A percentile compares a stretch with the other conserved stretches of the same genome.
Evolutionary conservation across 2,888 invertebrate species (phyloP).

Genomic region (Drosophila nigritarsus): DNA sequence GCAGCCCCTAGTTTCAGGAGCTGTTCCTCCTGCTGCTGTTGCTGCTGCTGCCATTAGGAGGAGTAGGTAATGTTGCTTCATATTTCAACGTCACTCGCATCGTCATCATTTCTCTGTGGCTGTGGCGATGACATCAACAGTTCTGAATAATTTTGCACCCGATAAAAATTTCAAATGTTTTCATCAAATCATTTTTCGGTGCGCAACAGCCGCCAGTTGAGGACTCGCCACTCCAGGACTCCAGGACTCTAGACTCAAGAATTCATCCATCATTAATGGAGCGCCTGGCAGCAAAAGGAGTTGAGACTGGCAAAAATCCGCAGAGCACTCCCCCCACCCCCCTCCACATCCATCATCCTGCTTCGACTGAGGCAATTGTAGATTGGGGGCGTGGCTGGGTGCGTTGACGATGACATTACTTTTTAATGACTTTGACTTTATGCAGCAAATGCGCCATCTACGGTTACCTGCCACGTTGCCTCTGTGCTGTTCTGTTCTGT

Average conservation of each 20-base stretch:
- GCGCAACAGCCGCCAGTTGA: constrained; percentile 45
- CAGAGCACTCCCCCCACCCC: neutral
- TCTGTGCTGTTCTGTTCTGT: neutral
- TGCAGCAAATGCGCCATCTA: constrained; percentile 68
- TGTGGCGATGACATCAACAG: constrained; percentile 81
- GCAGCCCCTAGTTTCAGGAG: constrained; percentile 29
- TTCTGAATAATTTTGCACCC: constrained; percentile 83
- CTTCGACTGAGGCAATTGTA: constrained; percentile 28
- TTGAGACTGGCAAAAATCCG: constrained; percentile 29
- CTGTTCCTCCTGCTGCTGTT: constrained; percentile 7
- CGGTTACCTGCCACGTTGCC: constrained; percentile 35
- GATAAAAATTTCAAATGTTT: constrained; percentile 83
- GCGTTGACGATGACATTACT: constrained; percentile 79
- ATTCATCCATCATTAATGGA: constrained; percentile 79
- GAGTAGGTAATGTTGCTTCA: constrained; percentile 72
- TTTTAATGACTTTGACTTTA: constrained; percentile 82
- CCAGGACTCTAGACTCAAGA: constrained; percentile 36
- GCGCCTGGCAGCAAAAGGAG: constrained; percentile 59
- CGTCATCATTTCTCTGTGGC: constrained; percentile 71
- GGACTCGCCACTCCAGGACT: constrained; percentile 18
- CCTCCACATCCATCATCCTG: neutral
- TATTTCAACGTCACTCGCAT: constrained; percentile 80
- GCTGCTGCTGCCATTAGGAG: neutral
- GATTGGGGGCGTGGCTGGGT: constrained; percentile 46
- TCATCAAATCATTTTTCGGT: constrained; percentile 76